phyloP scores from a whole-genome alignment of 2,797 vertebrate species.

The Lithobates pipiens region DNA sequence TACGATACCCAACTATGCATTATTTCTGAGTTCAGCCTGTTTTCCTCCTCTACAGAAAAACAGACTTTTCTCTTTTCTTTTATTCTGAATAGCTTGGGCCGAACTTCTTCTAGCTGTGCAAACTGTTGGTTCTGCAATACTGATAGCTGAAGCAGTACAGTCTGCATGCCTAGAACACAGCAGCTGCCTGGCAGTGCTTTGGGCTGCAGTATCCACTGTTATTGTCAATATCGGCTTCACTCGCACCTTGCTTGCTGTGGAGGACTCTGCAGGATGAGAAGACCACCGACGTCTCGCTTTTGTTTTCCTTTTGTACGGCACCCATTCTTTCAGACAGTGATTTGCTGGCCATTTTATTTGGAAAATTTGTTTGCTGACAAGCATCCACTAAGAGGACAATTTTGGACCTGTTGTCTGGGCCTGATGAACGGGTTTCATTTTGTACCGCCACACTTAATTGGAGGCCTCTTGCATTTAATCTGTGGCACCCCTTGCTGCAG shows the following conservation, averaged over 20 bases:
- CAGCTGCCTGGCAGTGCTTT: conserved; percentile 84
- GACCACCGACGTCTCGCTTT: conserved; percentile 84
- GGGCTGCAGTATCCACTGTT: conserved; percentile 98
- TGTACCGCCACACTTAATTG: conserved; percentile 92
- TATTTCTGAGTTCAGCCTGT: too few relatives aligned
- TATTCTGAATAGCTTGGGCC: too few relatives aligned
- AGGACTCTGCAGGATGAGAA: conserved; percentile 88
- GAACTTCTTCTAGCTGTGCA: too few relatives aligned
- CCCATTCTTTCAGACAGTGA: conserved; percentile 82
- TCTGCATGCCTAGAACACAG: conserved; percentile 72
- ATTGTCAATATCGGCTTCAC: conserved; percentile 97
- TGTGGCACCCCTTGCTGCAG: conserved; percentile 81
- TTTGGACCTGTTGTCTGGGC: conserved; percentile 90
- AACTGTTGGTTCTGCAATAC: too few relatives aligned
- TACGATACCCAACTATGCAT: too few relatives aligned
- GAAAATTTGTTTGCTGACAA: conserved; percentile 94
- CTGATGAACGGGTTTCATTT: conserved; percentile 91
- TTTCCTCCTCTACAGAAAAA: too few relatives aligned
- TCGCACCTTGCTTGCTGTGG: conserved; percentile 89
- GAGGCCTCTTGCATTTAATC: conserved; percentile 86
- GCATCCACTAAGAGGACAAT: conserved; percentile 94
- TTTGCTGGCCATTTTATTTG: conserved; percentile 86
- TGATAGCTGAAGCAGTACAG: conserved; percentile 66
- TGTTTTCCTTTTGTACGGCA: conserved; percentile 86
- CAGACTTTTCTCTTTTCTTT: too few relatives aligned